Percentiles rank a stretch among this genome's conserved stretches.
Evolutionary conservation across 2,888 invertebrate genomes (phyloP).

Genomic region (Norana najaformis): DNA sequence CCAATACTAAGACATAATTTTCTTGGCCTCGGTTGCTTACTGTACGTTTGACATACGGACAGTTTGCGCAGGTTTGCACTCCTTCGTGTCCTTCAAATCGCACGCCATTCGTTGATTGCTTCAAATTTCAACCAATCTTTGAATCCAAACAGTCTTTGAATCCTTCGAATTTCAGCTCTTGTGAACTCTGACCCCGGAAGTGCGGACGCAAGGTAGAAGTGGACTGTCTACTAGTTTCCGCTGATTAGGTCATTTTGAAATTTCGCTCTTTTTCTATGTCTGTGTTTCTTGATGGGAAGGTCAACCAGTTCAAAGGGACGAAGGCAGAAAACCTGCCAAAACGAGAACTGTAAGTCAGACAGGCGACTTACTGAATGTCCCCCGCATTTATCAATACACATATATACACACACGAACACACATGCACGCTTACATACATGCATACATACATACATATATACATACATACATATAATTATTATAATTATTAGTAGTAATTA

Average conservation of each 20-base stretch:
- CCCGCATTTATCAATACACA: too few species aligned
- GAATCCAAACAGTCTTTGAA: too few species aligned
- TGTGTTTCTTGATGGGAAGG: slow-evolving; percentile 27
- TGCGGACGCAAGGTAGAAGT: neutral
- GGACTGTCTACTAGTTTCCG: neutral
- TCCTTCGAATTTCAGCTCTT: neutral
- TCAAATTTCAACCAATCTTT: too few species aligned
- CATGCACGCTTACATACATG: too few species aligned
- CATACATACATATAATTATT: neutral
- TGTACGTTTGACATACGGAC: neutral
- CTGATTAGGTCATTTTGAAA: neutral
- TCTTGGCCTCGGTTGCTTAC: neutral
- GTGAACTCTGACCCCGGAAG: neutral
- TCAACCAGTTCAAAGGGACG: slow-evolving; percentile 54
- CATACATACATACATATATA: neutral
- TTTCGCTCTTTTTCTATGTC: neutral
- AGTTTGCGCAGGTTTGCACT: neutral
- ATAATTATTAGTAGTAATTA: too few species aligned
- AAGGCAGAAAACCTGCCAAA: slow-evolving; percentile 56
- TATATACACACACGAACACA: neutral
- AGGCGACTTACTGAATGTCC: neutral
- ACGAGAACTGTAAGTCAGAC: neutral
- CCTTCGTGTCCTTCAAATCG: too few species aligned
- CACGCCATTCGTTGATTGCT: too few species aligned
- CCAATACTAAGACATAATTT: neutral